A percentile compares a stretch with the other conserved stretches of the same genome.
Evolutionary conservation across 1,140 invertebrate genomes (phyloP).

Genomic region (Eulimnadia texana): DNA sequence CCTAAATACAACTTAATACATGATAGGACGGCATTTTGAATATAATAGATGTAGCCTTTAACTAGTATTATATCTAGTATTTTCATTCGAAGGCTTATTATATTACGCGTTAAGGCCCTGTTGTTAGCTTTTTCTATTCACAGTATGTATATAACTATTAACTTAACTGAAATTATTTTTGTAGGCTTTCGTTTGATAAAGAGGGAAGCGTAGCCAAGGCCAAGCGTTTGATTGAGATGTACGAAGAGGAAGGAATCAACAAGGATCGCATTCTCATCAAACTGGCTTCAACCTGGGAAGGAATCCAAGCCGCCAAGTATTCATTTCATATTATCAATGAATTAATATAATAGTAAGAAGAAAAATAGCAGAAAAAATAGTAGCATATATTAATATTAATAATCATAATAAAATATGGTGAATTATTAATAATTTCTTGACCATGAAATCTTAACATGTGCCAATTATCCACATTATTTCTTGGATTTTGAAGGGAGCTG

Average conservation of each 20-base stretch:
- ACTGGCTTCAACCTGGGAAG: conserved; percentile 96
- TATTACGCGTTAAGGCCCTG: too few relatives aligned
- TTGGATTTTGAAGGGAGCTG: conserved; percentile 53
- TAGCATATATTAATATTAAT: too few relatives aligned
- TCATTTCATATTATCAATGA: conserved; percentile 13
- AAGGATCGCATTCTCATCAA: conserved; percentile 95
- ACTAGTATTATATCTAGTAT: too few relatives aligned
- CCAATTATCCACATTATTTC: too few relatives aligned
- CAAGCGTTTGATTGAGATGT: conserved; percentile 70
- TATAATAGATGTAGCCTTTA: too few relatives aligned
- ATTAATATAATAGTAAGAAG: background rate
- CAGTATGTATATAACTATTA: conserved; percentile 1
- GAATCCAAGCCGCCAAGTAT: conserved; percentile 90
- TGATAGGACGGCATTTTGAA: too few relatives aligned
- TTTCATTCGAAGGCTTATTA: too few relatives aligned
- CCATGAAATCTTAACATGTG: too few relatives aligned
- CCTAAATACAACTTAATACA: too few relatives aligned
- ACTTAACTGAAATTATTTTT: conserved; percentile 16
- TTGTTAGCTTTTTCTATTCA: too few relatives aligned
- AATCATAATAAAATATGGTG: too few relatives aligned
- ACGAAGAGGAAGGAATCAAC: conserved; percentile 71
- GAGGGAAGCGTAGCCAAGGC: conserved; percentile 82
- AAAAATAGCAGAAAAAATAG: background rate
- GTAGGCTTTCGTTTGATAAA: conserved; percentile 84
- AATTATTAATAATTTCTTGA: too few relatives aligned